Percentiles rank a stretch among this genome's conserved stretches.
phyloP scores from a whole-genome alignment of 1,140 invertebrate genomes.

The Drosophila punjabiensis region DNA sequence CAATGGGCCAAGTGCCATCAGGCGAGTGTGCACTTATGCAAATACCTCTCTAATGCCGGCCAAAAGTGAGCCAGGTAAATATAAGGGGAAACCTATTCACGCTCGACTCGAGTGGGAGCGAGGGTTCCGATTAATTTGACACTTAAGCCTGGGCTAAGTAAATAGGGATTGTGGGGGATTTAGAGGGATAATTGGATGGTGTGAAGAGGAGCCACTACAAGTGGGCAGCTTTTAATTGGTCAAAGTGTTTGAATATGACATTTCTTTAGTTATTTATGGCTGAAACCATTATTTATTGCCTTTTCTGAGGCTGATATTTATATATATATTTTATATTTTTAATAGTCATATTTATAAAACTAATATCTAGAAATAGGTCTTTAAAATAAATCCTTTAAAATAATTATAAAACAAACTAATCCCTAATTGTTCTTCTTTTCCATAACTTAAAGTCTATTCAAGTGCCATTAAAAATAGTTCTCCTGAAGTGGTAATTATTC shows the following conservation, averaged over 20 bases:
- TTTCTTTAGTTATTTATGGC: neutral
- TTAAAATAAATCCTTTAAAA: no score
- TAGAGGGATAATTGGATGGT: neutral
- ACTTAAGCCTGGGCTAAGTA: slow-evolving; percentile 12
- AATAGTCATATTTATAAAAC: no score
- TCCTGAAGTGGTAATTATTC: no score
- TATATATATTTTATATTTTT: no score
- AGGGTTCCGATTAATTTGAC: slow-evolving; percentile 14
- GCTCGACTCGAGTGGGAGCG: slow-evolving; percentile 5
- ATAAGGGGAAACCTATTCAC: slow-evolving; percentile 22
- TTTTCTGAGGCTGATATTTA: no score
- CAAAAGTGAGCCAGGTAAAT: slow-evolving; percentile 39
- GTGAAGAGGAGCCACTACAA: neutral
- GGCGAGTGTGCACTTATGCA: slow-evolving; percentile 42
- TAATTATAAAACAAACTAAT: no score
- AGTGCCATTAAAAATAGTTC: no score
- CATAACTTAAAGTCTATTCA: neutral
- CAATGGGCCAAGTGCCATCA: slow-evolving; percentile 33
- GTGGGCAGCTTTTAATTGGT: neutral
- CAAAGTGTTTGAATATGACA: neutral
- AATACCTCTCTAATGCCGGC: slow-evolving; percentile 41
- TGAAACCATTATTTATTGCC: no score
- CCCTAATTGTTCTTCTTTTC: neutral
- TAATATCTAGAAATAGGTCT: no score
- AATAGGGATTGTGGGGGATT: slow-evolving; percentile 1